These are phyloP conservation scores for Micrasema longulum DNA, from an alignment of 1,140 invertebrate species.

Conservation along the genomic window DNA sequence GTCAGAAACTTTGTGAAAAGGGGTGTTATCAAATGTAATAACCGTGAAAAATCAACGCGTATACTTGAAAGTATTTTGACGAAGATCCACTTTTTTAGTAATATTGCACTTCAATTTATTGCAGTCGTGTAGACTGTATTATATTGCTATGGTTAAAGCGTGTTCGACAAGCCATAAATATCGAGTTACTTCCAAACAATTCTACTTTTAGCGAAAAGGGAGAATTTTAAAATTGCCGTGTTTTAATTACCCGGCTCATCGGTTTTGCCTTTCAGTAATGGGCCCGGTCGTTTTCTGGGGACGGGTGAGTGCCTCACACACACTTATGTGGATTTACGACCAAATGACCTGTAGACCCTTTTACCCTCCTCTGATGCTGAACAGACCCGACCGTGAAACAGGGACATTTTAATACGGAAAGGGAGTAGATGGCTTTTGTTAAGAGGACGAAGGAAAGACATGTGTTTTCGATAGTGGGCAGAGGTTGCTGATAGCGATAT, in stretches of 20 bases:
- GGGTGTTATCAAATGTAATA: too few relatives aligned
- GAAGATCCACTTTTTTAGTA: too few relatives aligned
- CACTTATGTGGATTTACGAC: conserved; percentile 17
- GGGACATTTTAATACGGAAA: conserved; percentile 27
- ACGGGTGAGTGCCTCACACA: conserved; percentile 3
- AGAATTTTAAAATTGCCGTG: background rate
- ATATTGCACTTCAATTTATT: too few relatives aligned
- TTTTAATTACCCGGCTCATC: too few relatives aligned
- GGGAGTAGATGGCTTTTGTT: conserved; percentile 11
- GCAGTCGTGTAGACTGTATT: too few relatives aligned
- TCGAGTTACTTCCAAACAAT: background rate
- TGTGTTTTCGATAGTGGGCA: conserved; percentile 19
- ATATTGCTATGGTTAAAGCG: too few relatives aligned
- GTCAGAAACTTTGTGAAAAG: too few relatives aligned
- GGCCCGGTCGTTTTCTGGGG: background rate
- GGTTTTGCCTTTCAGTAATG: background rate
- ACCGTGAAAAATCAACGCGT: too few relatives aligned
- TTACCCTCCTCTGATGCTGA: conserved; percentile 24
- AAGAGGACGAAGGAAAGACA: conserved; percentile 28
- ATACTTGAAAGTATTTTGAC: too few relatives aligned
- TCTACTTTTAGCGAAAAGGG: background rate
- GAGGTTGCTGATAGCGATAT: conserved; percentile 2
- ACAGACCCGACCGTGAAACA: conserved; percentile 13
- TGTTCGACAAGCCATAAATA: background rate
- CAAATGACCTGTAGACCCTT: conserved; percentile 29